Conservation (phyloP, 2,797 vertebrate species). For the Naso thynnoides region DNA sequence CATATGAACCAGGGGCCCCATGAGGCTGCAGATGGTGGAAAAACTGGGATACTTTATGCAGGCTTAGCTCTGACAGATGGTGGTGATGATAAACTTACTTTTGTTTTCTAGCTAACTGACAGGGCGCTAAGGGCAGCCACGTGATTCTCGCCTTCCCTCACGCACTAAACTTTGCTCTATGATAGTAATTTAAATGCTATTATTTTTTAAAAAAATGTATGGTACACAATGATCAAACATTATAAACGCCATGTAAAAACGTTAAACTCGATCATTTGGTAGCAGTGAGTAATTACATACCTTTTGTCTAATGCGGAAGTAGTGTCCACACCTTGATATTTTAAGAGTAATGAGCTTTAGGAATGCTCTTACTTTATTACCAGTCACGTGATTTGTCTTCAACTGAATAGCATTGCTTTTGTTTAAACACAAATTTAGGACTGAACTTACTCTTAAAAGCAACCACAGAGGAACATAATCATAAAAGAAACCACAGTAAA, state of each 20-base stretch:
- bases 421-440: neutral
- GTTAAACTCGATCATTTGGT: neutral
- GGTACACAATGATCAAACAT: rapidly evolving
- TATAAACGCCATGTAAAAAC: neutral
- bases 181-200: neutral
- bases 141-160: slow-evolving; percentile 48
- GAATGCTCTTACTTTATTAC: neutral
- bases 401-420: neutral
- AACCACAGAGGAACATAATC: neutral
- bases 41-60: slow-evolving; percentile 38
- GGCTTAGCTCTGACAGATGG: slow-evolving; percentile 62
- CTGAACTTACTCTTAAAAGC: neutral
- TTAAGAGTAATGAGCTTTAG: neutral
- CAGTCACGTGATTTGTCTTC: neutral
- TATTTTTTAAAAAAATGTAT: neutral
- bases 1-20: slow-evolving; percentile 7
- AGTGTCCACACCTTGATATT: slow-evolving; percentile 29
- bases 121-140: slow-evolving; percentile 48
- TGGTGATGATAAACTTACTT: slow-evolving; percentile 57
- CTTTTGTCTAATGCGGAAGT: slow-evolving; percentile 71
- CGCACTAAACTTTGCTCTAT: neutral
- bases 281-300: neutral
- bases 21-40: slow-evolving; percentile 53
- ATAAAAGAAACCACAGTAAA: neutral
- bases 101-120: slow-evolving; percentile 69